phyloP scores from a whole-genome alignment of 2,113 vertebrate genomes.

The Podarcis muralis region DNA sequence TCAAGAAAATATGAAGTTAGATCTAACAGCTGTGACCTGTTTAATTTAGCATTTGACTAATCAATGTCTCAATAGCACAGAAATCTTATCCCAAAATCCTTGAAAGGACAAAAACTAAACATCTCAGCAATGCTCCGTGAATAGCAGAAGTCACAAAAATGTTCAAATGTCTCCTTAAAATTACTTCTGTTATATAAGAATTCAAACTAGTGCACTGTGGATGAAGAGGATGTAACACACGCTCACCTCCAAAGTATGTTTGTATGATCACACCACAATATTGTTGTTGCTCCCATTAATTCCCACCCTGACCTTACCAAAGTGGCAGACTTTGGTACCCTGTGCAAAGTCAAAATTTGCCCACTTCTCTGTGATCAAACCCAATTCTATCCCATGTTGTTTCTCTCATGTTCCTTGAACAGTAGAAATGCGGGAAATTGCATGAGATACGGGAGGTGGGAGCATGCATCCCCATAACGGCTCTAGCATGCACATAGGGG shows the following conservation, averaged over 20 bases:
- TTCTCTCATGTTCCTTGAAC: too few relatives aligned
- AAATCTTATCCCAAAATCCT: background rate
- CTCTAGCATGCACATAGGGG: background rate
- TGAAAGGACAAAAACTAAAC: background rate
- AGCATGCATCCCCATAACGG: background rate
- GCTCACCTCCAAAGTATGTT: too few relatives aligned
- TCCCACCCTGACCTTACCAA: too few relatives aligned
- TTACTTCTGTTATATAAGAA: background rate
- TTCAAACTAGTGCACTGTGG: background rate
- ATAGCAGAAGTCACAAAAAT: background rate
- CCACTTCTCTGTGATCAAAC: background rate
- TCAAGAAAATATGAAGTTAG: background rate
- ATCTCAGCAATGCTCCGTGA: rapidly evolving
- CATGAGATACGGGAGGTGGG: background rate
- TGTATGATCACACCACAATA: background rate
- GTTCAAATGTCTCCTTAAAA: background rate
- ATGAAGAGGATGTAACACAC: background rate
- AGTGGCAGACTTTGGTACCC: too few relatives aligned
- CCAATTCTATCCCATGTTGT: background rate
- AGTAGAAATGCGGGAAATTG: background rate
- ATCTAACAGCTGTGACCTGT: background rate
- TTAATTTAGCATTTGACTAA: background rate
- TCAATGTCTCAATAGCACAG: background rate
- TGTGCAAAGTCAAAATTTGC: too few relatives aligned
- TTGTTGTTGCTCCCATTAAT: background rate